Evolutionary conservation across 2,888 invertebrate species (phyloP), one percentile per base, ranked within the genome.

Genomic region (Merodon equestris): DNA sequence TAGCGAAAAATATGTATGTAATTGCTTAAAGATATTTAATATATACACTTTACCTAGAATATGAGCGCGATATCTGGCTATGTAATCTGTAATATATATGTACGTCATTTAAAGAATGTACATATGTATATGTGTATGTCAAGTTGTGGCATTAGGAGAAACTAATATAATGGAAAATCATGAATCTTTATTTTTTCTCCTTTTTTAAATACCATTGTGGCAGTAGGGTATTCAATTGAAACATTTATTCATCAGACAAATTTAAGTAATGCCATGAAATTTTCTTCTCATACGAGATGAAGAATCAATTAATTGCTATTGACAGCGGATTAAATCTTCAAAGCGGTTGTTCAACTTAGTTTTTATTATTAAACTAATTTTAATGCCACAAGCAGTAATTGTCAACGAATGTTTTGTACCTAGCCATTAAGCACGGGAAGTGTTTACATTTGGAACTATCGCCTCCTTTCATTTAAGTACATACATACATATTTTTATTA

Each of bases 281-380:
- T 17, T 18, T n/a, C 27, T 14, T 53, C 14, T 14, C 42, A 40
- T 40, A n/a, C 40, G 3, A 1, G 40, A 10, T 40, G n/a, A 7
- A 9, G 40, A 12, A 66, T 47, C 66, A 73, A 73, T 73, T 66
- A 73, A 73, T 66, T 58, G 53, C 66, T 48, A 73, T 73, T 73
- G 73, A 73, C 40, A 14, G 14, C n/a, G 18, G 54, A 54, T 73
- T 73, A 58, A 66, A 66, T 73, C 48, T 42, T 34, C 47, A 45
- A 73, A 58, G 58, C 73, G 58, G 73, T 58, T 66, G 66, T 47
- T 60, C 72, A 73, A 66, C 66, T 66, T 73, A 40, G 54, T 27
- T 27, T 66, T 60, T 53, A 64, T 64, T 64, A 40, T 53, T 48
- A 56, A 51, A 44, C 36, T 42, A 50, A 63, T 50, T 48, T 48